Evolutionary conservation across 2,113 vertebrate genomes (phyloP), one percentile per base, ranked within the genome.

Genomic region (Zosterops japonicus): DNA sequence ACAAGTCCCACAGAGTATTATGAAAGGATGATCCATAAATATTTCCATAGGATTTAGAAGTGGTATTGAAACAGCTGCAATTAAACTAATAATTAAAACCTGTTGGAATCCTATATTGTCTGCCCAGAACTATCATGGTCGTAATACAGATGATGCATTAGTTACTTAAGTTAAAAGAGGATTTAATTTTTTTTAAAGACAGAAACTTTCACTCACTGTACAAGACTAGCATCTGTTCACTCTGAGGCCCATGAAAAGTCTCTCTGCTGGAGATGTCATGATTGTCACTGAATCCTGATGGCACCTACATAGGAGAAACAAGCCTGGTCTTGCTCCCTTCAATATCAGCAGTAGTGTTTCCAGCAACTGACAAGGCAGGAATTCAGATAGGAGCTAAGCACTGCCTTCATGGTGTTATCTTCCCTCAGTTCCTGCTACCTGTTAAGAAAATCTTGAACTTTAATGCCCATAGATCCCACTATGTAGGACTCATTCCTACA

Each of bases 321-420:
- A 64, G 21, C 18, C 33, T 78, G 18, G 18, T 84, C 47, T 52
- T 68, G 20, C 60, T 87, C 64, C 11, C 14, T 71, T 89, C 63
- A 50, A 35, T 59, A 61, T 18, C 1, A 0, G 8, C 76, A 60
- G 35, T 31, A 68, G 10, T 0, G 0, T 24, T 84, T 39, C 52
- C 64, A 81, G 41, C 33, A 74, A 39, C 4, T 42, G 61, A 36
- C n/a, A 36, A 83, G 28, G 31, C n/a, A 80, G 57, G 13, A 72
- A 13, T 11, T 64, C 41, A 85, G 52, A 33, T 1, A 55, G 36
- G 19, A 76, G 41, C 7, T 53, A 52, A 88, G 22, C 7, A 27
- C 16, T 60, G 49, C 31, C 44, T 60, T 72, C 1, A 1, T 24
- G 52, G 9, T 25, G 12, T 52, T 71, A 59, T 11, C 27, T 85